These are phyloP conservation scores for Lycocorax pyrrhopterus DNA, from an alignment of 2,113 vertebrate species.

Conservation along the genomic window DNA sequence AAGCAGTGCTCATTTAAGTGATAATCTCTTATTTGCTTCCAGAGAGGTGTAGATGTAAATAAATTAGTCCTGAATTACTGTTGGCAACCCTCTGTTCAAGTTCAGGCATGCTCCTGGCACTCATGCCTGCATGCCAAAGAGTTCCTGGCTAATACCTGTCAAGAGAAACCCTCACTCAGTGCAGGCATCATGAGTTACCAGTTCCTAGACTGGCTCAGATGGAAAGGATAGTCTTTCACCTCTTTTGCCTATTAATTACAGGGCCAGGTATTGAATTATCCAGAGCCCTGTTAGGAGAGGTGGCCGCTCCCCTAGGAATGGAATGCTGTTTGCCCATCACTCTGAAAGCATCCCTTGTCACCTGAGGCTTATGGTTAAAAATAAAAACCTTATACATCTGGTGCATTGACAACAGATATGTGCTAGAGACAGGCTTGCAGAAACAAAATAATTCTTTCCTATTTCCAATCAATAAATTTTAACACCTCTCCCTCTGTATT, in stretches of 20 bases:
- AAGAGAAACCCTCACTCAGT: background rate
- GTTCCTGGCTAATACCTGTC: background rate
- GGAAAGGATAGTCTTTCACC: background rate
- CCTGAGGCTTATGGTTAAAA: background rate
- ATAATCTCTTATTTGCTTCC: constrained; percentile 5
- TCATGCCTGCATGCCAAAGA: background rate
- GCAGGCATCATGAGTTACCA: background rate
- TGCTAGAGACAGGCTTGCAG: background rate
- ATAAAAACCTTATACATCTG: background rate
- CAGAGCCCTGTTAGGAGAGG: background rate
- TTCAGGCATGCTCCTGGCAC: background rate
- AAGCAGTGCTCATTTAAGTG: background rate
- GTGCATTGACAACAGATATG: background rate
- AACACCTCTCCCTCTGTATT: accelerated
- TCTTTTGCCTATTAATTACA: constrained; percentile 10
- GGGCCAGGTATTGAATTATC: background rate
- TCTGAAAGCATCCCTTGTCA: background rate
- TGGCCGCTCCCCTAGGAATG: background rate
- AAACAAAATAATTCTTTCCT: background rate
- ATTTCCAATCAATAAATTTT: background rate
- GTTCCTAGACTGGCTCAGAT: background rate
- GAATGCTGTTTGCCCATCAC: background rate
- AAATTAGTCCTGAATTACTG: background rate
- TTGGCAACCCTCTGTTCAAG: background rate
- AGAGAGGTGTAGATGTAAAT: background rate